Conservation (phyloP, 2,113 vertebrate genomes). For the Alces alces region DNA sequence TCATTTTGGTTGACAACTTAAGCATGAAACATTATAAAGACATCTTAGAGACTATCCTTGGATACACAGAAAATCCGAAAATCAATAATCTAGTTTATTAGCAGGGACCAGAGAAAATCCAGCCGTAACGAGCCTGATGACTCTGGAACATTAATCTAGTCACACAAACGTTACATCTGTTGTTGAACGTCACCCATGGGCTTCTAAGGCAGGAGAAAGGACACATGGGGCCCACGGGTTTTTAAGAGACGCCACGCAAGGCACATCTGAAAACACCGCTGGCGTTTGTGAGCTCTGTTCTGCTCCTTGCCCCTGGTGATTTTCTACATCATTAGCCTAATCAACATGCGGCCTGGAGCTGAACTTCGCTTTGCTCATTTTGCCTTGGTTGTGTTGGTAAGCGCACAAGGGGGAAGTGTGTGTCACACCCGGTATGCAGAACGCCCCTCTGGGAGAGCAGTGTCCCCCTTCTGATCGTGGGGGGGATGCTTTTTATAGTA, state of each 20-base stretch:
- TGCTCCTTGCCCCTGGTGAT: constrained; percentile 66
- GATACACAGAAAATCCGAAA: constrained; percentile 84
- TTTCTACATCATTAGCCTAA: constrained; percentile 58
- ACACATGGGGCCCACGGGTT: background rate
- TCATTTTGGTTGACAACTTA: constrained; percentile 80
- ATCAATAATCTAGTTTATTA: constrained; percentile 87
- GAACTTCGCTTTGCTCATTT: background rate
- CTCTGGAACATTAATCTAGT: constrained; percentile 72
- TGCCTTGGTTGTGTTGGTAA: background rate
- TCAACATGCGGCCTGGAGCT: constrained; percentile 47
- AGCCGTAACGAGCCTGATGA: constrained; percentile 73
- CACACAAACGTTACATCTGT: constrained; percentile 78
- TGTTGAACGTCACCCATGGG: constrained; percentile 81
- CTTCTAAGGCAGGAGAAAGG: constrained; percentile 65
- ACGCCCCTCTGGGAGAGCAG: too few species aligned
- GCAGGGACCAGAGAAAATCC: constrained; percentile 81
- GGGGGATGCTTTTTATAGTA: background rate
- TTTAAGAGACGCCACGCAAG: constrained; percentile 64
- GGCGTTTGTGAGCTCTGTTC: constrained; percentile 54
- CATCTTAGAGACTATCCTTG: constrained; percentile 75
- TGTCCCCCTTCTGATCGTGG: background rate
- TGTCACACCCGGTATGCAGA: background rate
- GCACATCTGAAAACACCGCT: constrained; percentile 61
- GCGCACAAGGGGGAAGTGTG: background rate
- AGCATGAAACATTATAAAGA: constrained; percentile 80